phyloP scores from a whole-genome alignment of 2,888 invertebrate species.

The Gibbula magus region DNA sequence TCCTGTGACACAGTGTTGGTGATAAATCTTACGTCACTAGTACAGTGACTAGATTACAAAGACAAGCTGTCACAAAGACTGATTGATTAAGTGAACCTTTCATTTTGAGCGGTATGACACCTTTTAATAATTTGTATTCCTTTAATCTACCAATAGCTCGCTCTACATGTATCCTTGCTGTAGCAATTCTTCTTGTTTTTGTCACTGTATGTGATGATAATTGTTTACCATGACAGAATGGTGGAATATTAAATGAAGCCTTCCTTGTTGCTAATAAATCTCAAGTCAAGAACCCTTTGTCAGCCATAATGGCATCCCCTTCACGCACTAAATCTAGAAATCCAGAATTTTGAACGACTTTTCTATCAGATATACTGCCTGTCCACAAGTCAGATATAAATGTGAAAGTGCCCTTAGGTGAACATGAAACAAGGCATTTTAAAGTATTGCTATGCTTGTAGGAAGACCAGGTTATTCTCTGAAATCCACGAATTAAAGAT shows the following conservation, averaged over 20 bases:
- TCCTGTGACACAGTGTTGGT: too few relatives aligned
- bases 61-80: slow-evolving; percentile 10
- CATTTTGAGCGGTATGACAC: slow-evolving; percentile 20
- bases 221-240: slow-evolving; percentile 34
- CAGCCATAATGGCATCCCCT: slow-evolving; percentile 34
- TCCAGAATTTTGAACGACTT: slow-evolving; percentile 32
- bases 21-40: too few relatives aligned
- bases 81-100: slow-evolving; percentile 21
- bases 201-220: slow-evolving; percentile 28
- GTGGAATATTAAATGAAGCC: slow-evolving; percentile 37
- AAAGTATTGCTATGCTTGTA: slow-evolving; percentile 38
- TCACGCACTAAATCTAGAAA: slow-evolving; percentile 29
- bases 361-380: slow-evolving; percentile 36
- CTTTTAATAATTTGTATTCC: slow-evolving; percentile 22
- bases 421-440: slow-evolving; percentile 28
- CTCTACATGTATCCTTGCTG: slow-evolving; percentile 39
- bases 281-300: slow-evolving; percentile 34
- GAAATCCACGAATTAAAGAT: too few relatives aligned
- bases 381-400: slow-evolving; percentile 34
- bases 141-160: slow-evolving; percentile 34
- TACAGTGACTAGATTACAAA: slow-evolving; percentile 20
- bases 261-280: slow-evolving; percentile 26
- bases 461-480: slow-evolving; percentile 30
- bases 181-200: slow-evolving; percentile 35
- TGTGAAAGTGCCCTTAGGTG: slow-evolving; percentile 30